Evolutionary conservation across 2,113 vertebrate genomes (phyloP).

Genomic region (Orientallactaga bullata): DNA sequence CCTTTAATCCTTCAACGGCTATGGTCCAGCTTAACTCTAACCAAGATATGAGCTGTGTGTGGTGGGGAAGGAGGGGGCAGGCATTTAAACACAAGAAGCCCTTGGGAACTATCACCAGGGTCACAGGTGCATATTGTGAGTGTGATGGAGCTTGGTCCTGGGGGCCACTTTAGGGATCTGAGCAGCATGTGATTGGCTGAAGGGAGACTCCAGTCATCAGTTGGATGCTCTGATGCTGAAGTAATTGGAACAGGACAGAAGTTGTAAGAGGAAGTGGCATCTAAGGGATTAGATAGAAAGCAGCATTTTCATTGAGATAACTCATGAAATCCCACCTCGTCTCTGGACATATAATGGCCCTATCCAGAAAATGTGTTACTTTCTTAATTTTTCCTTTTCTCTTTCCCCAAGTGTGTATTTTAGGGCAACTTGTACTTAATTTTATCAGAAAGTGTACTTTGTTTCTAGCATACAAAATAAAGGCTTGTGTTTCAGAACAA

Average conservation of each 20-base stretch:
- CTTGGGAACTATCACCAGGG: background rate
- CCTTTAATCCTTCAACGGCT: conserved; percentile 56
- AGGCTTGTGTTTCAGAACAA: background rate
- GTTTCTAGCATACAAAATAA: background rate
- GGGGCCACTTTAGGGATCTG: background rate
- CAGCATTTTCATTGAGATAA: background rate
- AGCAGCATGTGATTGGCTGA: background rate
- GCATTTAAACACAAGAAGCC: background rate
- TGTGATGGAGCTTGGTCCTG: background rate
- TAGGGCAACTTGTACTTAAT: background rate
- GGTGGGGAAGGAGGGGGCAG: too few relatives aligned
- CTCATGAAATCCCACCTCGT: background rate
- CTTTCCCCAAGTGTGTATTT: background rate
- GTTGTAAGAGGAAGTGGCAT: background rate
- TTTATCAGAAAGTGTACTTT: background rate
- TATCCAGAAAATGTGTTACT: background rate
- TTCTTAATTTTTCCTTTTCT: background rate
- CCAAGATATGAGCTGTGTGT: background rate
- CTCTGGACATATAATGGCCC: too few relatives aligned
- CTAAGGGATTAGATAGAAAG: background rate
- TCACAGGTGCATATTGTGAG: background rate
- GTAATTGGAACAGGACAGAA: too few relatives aligned
- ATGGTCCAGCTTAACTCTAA: background rate
- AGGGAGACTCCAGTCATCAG: background rate
- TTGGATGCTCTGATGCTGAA: background rate